Evolutionary conservation across 2,888 invertebrate genomes (phyloP).

Genomic region (Tinea trinotella): DNA sequence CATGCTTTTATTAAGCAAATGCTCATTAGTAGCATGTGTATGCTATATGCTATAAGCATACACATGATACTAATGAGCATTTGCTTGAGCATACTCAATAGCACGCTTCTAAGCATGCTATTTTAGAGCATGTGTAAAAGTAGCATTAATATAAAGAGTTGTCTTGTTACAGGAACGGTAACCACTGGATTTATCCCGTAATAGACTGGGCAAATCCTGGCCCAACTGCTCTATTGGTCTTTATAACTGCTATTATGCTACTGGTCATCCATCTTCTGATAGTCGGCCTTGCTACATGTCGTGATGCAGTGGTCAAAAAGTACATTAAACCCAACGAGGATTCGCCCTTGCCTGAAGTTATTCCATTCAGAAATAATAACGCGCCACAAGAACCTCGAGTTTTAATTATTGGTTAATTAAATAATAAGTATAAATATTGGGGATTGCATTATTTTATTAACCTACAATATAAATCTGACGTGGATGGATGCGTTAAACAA

Average conservation of each 20-base stretch:
- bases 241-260: slow-evolving; percentile 75
- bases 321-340: neutral
- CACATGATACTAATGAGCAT: too few relatives aligned
- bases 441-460: too few relatives aligned
- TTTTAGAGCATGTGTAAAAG: too few relatives aligned
- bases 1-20: too few relatives aligned
- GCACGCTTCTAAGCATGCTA: too few relatives aligned
- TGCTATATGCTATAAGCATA: too few relatives aligned
- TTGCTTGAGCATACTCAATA: too few relatives aligned
- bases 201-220: slow-evolving; percentile 82
- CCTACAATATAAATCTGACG: too few relatives aligned
- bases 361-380: slow-evolving; percentile 10
- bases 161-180: slow-evolving; percentile 67
- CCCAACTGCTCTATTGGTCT: slow-evolving; percentile 70
- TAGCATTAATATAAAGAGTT: too few relatives aligned
- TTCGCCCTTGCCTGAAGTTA: neutral
- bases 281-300: slow-evolving; percentile 66
- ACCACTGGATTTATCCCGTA: slow-evolving; percentile 81
- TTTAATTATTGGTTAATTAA: slow-evolving; percentile 8
- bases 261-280: slow-evolving; percentile 73
- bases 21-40: too few relatives aligned
- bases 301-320: slow-evolving; percentile 41
- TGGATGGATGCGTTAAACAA: too few relatives aligned
- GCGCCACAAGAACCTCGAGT: neutral
- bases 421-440: too few relatives aligned